These are phyloP conservation scores for Prunella strophiata DNA, from an alignment of 2,797 vertebrate genomes.

Conservation along the genomic window DNA sequence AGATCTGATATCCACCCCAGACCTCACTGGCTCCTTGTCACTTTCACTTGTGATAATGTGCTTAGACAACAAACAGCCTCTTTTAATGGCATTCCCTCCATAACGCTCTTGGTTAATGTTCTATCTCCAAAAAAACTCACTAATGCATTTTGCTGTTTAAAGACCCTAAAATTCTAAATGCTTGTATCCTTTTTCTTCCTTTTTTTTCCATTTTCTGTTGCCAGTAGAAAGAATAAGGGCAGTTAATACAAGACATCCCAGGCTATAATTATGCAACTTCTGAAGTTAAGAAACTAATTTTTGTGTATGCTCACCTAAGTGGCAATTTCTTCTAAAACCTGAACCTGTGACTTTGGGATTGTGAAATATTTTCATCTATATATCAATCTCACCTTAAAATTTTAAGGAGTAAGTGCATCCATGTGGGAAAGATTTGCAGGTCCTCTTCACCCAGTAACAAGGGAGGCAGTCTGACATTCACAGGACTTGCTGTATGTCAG, in stretches of 20 bases:
- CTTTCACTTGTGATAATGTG: background rate
- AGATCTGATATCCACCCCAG: slow-evolving; percentile 34
- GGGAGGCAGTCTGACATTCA: background rate
- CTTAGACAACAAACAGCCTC: slow-evolving; percentile 12
- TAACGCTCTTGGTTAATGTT: background rate
- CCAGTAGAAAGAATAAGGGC: background rate
- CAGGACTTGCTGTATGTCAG: background rate
- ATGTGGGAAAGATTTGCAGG: background rate
- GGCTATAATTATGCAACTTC: background rate
- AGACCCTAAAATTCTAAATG: background rate
- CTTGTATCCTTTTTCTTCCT: background rate
- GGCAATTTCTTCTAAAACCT: background rate
- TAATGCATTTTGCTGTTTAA: background rate
- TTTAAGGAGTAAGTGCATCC: background rate
- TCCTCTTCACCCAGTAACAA: background rate
- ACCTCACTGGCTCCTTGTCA: slow-evolving; percentile 7
- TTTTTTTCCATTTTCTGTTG: background rate
- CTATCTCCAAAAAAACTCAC: background rate
- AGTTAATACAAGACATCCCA: background rate
- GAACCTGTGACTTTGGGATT: background rate
- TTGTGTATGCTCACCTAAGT: background rate
- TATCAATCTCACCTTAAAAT: background rate
- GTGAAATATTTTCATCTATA: background rate
- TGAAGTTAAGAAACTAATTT: background rate
- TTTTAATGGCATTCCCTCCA: background rate